These are phyloP conservation scores for Rhabditoides inermis DNA, from an alignment of 2,888 invertebrate species.

Conservation along the genomic window DNA sequence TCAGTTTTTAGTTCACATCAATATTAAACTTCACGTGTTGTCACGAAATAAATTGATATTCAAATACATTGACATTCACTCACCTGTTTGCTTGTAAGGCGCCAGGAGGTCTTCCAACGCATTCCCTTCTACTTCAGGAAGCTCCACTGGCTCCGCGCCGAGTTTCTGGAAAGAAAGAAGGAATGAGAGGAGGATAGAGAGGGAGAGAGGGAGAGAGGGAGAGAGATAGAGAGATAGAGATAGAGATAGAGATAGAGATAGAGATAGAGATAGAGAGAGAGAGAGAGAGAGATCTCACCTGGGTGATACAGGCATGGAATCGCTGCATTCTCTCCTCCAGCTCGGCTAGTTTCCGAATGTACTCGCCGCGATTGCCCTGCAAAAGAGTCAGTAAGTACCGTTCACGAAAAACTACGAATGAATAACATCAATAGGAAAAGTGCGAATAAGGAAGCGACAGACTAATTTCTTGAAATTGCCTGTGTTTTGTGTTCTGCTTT, in stretches of 20 bases:
- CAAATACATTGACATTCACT: too few species aligned
- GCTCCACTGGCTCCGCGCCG: not conserved
- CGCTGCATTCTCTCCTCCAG: slow-evolving; percentile 22
- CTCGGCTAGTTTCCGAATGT: slow-evolving; percentile 15
- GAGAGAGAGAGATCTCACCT: too few species aligned
- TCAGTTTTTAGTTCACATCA: slow-evolving; percentile 3
- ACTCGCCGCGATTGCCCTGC: slow-evolving; percentile 13
- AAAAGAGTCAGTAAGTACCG: not conserved
- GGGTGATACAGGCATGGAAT: slow-evolving; percentile 16
- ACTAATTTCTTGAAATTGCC: not conserved
- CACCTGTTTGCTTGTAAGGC: not conserved
- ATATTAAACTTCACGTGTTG: not conserved
- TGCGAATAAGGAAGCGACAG: not conserved
- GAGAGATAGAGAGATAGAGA: too few species aligned
- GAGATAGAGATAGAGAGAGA: too few species aligned
- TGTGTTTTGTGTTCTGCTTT: too few species aligned
- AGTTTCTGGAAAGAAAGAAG: too few species aligned
- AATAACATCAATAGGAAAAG: not conserved
- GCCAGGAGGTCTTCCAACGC: not conserved
- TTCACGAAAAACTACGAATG: not conserved
- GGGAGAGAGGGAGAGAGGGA: too few species aligned
- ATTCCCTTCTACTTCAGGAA: not conserved
- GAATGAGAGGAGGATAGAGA: too few species aligned
- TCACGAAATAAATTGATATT: too few species aligned
- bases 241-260: too few species aligned